These are phyloP conservation scores for Gymnothorax javanicus DNA, from an alignment of 2,797 vertebrate species.

Conservation along the genomic window DNA sequence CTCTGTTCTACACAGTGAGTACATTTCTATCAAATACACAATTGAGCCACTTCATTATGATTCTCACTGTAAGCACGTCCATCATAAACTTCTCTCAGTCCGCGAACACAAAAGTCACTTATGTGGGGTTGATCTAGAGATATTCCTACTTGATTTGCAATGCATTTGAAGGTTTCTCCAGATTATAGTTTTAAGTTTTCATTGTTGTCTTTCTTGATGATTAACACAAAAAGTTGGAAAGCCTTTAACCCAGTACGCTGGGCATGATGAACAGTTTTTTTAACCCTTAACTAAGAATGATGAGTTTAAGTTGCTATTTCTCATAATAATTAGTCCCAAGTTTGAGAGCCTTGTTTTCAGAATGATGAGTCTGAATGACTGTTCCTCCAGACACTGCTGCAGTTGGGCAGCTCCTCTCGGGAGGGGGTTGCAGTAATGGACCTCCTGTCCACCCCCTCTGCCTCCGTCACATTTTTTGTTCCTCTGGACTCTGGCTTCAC, in stretches of 20 bases:
- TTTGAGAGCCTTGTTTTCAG: neutral
- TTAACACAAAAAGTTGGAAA: neutral
- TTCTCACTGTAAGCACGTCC: neutral
- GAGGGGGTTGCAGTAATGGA: slow-evolving; percentile 77
- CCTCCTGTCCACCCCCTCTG: slow-evolving; percentile 75
- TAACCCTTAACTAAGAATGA: neutral
- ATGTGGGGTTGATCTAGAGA: too few species aligned
- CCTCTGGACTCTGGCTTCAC: slow-evolving; percentile 85
- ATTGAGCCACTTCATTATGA: neutral
- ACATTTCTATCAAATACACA: neutral
- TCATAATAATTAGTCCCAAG: neutral
- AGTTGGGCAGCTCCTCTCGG: slow-evolving; percentile 73
- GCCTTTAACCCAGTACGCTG: too few species aligned
- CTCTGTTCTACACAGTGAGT: slow-evolving; percentile 87
- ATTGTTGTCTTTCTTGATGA: too few species aligned
- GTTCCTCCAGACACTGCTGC: slow-evolving; percentile 76
- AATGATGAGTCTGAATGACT: neutral
- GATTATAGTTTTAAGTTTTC: too few species aligned
- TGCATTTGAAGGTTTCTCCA: too few species aligned
- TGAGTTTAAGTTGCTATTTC: neutral
- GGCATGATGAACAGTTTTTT: too few species aligned
- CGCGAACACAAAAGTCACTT: too few species aligned
- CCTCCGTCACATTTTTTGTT: slow-evolving; percentile 85
- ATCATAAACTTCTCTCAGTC: neutral
- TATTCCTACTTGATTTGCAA: too few species aligned